Evolutionary conservation across 2,797 vertebrate species (phyloP), one percentile per base, ranked within the genome.

Genomic region (Spatula versicolor): DNA sequence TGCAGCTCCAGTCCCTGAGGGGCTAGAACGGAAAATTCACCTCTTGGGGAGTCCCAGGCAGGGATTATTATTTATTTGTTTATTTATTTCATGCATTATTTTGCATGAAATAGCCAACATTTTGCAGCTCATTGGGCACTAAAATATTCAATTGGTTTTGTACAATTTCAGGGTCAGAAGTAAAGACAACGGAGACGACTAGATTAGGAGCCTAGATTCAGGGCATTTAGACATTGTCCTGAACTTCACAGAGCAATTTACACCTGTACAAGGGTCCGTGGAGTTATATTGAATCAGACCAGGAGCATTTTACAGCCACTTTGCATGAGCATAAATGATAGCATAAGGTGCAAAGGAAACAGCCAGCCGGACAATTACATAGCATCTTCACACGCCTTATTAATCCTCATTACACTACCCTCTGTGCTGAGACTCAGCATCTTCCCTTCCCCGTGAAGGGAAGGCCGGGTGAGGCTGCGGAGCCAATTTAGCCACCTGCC

Each of bases 301-400:
- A 16, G 86, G 88, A 88, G 86, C 93, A 23, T 95, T 96, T 96
- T 95, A 94, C 93, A 95, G 95, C 94, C 94, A 58, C 93, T 96
- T 96, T 85, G 94, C 93, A 77, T 6, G 6, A 79, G 86, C 94
- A 75, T 95, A 95, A 95, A 95, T 58, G 93, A 62, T 93, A 95
- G 94, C 96, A 96, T 95, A 96, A 96, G 96, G 96, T 93, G 95
- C 94, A 95, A 88, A 95, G 83, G 95, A 86, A 96, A 95, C 94
- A 96, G 93, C 74, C 95, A 77, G 94, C 46, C 86, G 54, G 95
- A 93, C 96, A 95, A 95, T 96, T 95, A 96, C 63, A 71, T 82
- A 86, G 75, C 50, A 4, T 96, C 95, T 96, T 96, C 88, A 74
- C 94, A 96, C 66, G 92, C 92, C 90, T 95, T 96, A 95, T 96